Evolutionary conservation across 2,797 vertebrate genomes (phyloP), one percentile per base, ranked within the genome.

Genomic region (Anomalospiza imberbis): DNA sequence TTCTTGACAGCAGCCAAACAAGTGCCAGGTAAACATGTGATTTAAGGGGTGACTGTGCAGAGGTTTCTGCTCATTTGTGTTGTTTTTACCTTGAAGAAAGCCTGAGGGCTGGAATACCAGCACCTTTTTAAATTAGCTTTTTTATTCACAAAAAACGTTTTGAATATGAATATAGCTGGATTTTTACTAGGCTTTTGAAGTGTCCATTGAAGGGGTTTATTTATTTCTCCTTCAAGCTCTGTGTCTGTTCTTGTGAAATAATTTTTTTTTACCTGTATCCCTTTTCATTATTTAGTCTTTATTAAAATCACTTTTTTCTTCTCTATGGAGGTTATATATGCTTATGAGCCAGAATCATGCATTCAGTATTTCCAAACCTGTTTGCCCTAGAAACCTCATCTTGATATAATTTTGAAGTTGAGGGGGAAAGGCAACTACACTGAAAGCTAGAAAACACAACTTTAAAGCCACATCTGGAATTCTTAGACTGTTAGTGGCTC

Each of bases 401-500:
- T 96, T 97, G 94, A 94, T 95, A 77, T 26, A 47, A 85, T 96
- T 93, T 95, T 87, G 74, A 94, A 84, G 78, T 58, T 80, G 74
- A 83, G 24, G 13, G 63, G 42, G 53, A 60, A 70, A 88, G 61
- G 54, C 86, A 94, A 17, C 71, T 76, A 44, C 48, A 44, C 29
- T n/a, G 86, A 79, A 91, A 91, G 74, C 57, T 88, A 79, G 78
- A 77, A 91, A 94, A 71, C 53, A 54, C 29, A 70, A 57, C 87
- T 93, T 94, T 96, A 91, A 95, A 91, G 70, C 45, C 68, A 93
- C 95, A 96, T 97, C 91, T 96, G 96, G 87, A 94, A 88, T 96
- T 92, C 85, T 91, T 91, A 95, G 90, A 48, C 51, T 91, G 55
- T 84, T 90, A 95, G 93, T 83, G 83, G 44, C 73, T 94, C 73